Percentiles rank a stretch among this genome's conserved stretches.
phyloP scores from a whole-genome alignment of 2,888 invertebrate species.

The Eupeodes luniger region DNA sequence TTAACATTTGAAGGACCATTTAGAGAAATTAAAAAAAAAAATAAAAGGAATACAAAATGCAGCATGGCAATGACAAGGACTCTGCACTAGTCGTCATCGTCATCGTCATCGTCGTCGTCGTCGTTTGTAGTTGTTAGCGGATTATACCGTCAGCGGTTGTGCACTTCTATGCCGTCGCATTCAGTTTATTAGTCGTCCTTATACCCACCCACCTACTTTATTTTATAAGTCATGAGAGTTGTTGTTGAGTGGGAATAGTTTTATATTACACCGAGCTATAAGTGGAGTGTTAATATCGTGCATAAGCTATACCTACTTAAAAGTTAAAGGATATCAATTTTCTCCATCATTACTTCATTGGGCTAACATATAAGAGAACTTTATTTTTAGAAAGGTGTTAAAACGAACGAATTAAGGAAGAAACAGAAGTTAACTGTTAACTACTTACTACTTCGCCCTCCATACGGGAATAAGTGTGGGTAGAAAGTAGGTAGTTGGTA shows the following conservation, averaged over 20 bases:
- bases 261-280: constrained; percentile 65
- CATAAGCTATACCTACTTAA: neutral
- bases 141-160: constrained; percentile 23
- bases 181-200: neutral
- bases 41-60: constrained; percentile 9
- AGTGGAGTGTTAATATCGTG: constrained; percentile 71
- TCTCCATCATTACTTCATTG: constrained; percentile 61
- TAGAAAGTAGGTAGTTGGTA: neutral
- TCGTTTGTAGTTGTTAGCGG: too few relatives aligned
- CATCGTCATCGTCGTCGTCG: constrained; percentile 40
- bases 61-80: constrained; percentile 31
- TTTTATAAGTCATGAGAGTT: constrained; percentile 23
- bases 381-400: constrained; percentile 33
- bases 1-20: constrained; percentile 74
- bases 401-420: neutral
- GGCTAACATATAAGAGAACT: constrained; percentile 35
- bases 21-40: constrained; percentile 34
- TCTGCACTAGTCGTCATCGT: constrained; percentile 46
- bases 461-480: neutral
- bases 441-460: neutral
- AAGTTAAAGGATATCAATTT: constrained; percentile 68
- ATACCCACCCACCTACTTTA: constrained; percentile 11
- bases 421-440: neutral
- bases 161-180: constrained; percentile 58
- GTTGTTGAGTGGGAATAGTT: constrained; percentile 67